These are phyloP conservation scores for Caenorhabditis sulstoni DNA, from an alignment of 2,888 invertebrate genomes.

Conservation along the genomic window DNA sequence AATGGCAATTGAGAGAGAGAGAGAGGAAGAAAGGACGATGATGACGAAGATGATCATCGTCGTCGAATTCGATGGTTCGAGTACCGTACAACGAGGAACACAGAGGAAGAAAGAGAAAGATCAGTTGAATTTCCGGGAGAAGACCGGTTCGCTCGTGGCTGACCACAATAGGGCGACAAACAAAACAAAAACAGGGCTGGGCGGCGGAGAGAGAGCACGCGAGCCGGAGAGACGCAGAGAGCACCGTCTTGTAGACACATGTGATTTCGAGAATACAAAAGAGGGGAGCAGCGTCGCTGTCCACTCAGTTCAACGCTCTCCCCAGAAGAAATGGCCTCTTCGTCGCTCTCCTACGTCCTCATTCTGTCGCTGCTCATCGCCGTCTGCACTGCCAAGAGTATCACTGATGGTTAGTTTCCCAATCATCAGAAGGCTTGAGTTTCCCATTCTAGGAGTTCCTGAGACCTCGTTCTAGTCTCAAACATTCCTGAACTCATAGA, in stretches of 20 bases:
- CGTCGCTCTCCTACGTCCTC: constrained; percentile 41
- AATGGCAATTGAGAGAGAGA: constrained; percentile 8
- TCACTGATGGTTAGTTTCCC: constrained; percentile 19
- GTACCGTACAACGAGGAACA: constrained; percentile 13
- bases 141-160: constrained; percentile 29
- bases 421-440: no score
- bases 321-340: constrained; percentile 26
- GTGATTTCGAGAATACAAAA: constrained; percentile 37
- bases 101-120: no score
- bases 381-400: constrained; percentile 27
- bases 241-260: constrained; percentile 38
- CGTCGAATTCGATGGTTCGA: not conserved
- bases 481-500: no score
- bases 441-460: no score
- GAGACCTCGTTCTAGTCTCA: no score
- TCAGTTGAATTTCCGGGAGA: constrained; percentile 31
- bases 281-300: not conserved
- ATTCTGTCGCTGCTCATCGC: constrained; percentile 28
- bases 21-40: not conserved
- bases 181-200: constrained; percentile 31
- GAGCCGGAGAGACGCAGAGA: constrained; percentile 14
- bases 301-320: no score
- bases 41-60: not conserved
- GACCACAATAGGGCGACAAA: constrained; percentile 12
- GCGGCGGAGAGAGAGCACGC: constrained; percentile 6